A percentile compares a stretch with the other conserved stretches of the same genome.
Conservation (phyloP, 2,888 invertebrate species). For the Chrysomela aeneicollis region DNA sequence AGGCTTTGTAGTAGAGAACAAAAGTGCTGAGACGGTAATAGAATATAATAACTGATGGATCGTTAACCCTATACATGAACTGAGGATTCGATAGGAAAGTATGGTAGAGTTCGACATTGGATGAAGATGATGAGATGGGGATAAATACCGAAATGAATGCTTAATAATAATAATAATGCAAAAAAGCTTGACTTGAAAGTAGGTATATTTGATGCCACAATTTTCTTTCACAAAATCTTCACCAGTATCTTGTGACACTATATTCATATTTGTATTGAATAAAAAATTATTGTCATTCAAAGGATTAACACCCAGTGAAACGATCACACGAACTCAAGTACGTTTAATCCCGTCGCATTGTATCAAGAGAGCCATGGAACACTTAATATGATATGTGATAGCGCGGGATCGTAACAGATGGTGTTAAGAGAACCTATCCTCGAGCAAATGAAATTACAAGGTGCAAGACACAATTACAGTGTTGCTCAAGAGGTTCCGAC, state of each 20-base stretch:
- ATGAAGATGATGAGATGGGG: neutral
- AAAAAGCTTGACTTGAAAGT: no score
- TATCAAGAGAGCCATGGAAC: conserved; percentile 7
- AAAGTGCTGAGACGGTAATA: neutral
- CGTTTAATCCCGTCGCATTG: conserved; percentile 12
- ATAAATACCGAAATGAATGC: conserved; percentile 14
- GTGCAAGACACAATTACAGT: conserved; percentile 54
- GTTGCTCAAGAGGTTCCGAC: conserved; percentile 52
- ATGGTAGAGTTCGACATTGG: no score
- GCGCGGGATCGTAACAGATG: conserved; percentile 46
- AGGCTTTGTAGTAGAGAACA: neutral
- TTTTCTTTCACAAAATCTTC: no score
- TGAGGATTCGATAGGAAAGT: neutral
- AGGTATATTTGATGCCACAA: no score
- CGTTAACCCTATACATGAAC: neutral
- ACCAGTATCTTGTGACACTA: no score
- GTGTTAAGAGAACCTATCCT: conserved; percentile 56
- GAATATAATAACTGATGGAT: neutral
- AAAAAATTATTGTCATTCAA: no score
- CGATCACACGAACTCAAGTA: conserved; percentile 3
- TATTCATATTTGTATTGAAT: no score
- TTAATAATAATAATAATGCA: no score
- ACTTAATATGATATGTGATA: conserved; percentile 29
- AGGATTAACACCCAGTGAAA: neutral
- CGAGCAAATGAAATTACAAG: conserved; percentile 56